Conservation (phyloP, 2,888 invertebrate genomes). For the Orthosia gothica region DNA sequence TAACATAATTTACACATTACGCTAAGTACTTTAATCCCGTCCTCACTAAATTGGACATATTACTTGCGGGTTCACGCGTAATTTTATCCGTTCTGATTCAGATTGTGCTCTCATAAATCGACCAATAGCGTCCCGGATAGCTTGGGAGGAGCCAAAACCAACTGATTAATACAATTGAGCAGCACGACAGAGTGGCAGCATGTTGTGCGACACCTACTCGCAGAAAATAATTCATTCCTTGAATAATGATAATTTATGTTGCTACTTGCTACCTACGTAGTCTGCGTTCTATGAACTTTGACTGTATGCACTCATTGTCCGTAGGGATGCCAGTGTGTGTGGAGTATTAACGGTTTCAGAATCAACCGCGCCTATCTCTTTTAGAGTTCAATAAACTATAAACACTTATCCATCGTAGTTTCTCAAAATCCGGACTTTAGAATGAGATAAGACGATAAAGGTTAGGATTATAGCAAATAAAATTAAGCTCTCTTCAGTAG, state of each 20-base stretch:
- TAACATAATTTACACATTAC: slow-evolving; percentile 13
- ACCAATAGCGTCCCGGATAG: slow-evolving; percentile 50
- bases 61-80: slow-evolving; percentile 42
- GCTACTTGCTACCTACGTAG: slow-evolving; percentile 49
- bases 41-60: slow-evolving; percentile 47
- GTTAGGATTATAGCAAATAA: not conserved
- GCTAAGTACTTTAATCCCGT: slow-evolving; percentile 23
- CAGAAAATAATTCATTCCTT: slow-evolving; percentile 39
- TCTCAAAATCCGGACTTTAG: slow-evolving; percentile 24
- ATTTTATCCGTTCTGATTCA: slow-evolving; percentile 62
- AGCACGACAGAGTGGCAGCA: slow-evolving; percentile 36
- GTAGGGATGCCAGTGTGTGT: slow-evolving; percentile 4
- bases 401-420: slow-evolving; percentile 10
- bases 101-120: slow-evolving; percentile 51
- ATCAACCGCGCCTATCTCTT: slow-evolving; percentile 21
- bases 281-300: slow-evolving; percentile 55
- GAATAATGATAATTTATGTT: slow-evolving; percentile 44
- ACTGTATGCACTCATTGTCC: slow-evolving; percentile 24
- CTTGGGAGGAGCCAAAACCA: slow-evolving; percentile 49
- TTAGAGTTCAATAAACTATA: slow-evolving; percentile 32
- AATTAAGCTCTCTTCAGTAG: slow-evolving; percentile 1
- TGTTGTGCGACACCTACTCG: slow-evolving; percentile 55
- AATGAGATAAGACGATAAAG: slow-evolving; percentile 28
- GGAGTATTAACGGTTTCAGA: slow-evolving; percentile 14
- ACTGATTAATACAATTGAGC: slow-evolving; percentile 54